Percentiles rank a stretch among this genome's conserved stretches.
phyloP scores from a whole-genome alignment of 2,113 vertebrate species.

The Myrmophylax atrothorax region DNA sequence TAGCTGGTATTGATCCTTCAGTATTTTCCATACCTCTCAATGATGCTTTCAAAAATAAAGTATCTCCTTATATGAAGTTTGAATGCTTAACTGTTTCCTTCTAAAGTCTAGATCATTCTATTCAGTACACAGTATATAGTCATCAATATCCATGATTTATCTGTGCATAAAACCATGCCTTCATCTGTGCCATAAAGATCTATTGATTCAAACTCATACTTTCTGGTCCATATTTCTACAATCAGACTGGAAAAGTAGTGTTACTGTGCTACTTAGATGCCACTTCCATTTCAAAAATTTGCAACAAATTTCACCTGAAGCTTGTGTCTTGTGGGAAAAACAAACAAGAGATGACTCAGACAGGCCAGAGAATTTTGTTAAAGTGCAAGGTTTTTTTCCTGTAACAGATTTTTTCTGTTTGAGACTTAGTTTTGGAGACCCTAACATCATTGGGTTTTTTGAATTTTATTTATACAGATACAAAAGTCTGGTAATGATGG shows the following conservation, averaged over 20 bases:
- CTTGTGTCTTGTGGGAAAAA: neutral
- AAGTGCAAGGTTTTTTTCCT: neutral
- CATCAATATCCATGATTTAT: neutral
- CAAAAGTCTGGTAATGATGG: neutral
- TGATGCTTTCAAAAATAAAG: neutral
- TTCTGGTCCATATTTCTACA: neutral
- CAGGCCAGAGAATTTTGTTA: neutral
- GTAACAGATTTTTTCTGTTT: neutral
- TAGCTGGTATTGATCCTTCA: neutral
- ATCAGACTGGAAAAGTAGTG: neutral
- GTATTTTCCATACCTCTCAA: neutral
- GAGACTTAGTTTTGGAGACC: neutral
- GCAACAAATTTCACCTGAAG: neutral
- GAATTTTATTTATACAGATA: neutral
- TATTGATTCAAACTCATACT: neutral
- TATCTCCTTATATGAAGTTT: neutral
- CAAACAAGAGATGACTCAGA: neutral
- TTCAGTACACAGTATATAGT: neutral
- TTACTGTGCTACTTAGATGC: neutral
- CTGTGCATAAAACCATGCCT: neutral
- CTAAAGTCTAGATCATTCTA: neutral
- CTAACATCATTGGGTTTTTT: neutral
- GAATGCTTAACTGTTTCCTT: neutral
- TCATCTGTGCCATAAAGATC: neutral
- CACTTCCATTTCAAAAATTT: neutral